Evolutionary conservation across 53 echinoderm and acorn worm genomes (phyloP).

Genomic region (Arbacia lixula): DNA sequence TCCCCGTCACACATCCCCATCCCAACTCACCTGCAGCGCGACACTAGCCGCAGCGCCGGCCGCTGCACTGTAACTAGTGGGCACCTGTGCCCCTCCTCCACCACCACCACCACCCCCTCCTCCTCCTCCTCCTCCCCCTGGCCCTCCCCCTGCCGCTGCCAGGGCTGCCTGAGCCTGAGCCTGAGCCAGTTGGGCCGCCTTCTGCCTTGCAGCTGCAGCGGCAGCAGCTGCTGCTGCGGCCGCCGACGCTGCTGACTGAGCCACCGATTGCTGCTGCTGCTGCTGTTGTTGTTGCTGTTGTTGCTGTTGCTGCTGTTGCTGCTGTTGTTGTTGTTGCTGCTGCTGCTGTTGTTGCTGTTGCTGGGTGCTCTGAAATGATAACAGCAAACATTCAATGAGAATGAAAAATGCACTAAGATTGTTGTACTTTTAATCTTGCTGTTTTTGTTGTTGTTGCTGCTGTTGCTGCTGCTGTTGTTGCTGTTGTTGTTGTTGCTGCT

Average conservation of each 20-base stretch:
- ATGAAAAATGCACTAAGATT: no score
- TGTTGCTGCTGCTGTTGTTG: slow-evolving; percentile 28
- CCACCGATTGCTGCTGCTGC: slow-evolving; percentile 32
- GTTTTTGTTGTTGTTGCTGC: slow-evolving; percentile 66
- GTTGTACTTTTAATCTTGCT: no score
- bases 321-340: slow-evolving; percentile 73
- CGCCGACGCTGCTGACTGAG: slow-evolving; percentile 41
- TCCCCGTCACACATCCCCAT: not conserved
- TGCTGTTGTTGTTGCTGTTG: slow-evolving; percentile 38
- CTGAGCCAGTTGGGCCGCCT: slow-evolving; percentile 44
- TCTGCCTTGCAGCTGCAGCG: slow-evolving; percentile 57
- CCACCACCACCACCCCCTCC: no score
- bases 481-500: slow-evolving; percentile 50
- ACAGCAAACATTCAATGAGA: not conserved
- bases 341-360: slow-evolving; percentile 64
- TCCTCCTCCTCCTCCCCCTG: no score
- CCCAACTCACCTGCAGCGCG: not conserved
- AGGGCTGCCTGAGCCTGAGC: not conserved
- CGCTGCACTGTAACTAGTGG: slow-evolving; percentile 1
- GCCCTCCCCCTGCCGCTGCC: no score
- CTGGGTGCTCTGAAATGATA: not conserved
- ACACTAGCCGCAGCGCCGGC: not conserved
- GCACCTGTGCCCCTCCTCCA: not conserved
- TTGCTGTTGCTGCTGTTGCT: slow-evolving; percentile 70
- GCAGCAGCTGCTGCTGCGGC: slow-evolving; percentile 59